Evolutionary conservation across 2,888 invertebrate genomes (phyloP), one percentile per base, ranked within the genome.

Genomic region (Alloplasta piceator): DNA sequence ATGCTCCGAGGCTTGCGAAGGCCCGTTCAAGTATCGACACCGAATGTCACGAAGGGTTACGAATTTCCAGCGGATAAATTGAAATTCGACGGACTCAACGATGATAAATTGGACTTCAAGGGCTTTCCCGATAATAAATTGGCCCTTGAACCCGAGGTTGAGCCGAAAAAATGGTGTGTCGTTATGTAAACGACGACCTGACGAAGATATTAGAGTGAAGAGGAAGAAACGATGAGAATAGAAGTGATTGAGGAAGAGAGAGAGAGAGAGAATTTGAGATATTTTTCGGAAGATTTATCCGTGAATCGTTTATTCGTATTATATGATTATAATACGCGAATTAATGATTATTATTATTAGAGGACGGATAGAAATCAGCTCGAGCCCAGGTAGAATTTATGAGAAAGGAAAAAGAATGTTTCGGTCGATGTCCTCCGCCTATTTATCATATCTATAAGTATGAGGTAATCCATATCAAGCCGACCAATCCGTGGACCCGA

Each of bases 11-110:
- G 86, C 6, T 82, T 88, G 0, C 86, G 88, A 61, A 89, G 86
- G 79, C 90, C 90, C 6, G 83, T 88, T 5, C 87, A 90, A 82
- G 86, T 88, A 4, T 90, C 91, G 0, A 89, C 90, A 1, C 88
- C 90, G 3, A 88, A 87, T 43, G 64, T 82, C 5, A 84, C 81
- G 3, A 26, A 26, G 55, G 77, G 76, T 41, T 85, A 85, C 56
- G 89, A 89, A 68, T 87, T 88, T 12, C 60, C 85, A n/a, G 16
- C 86, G 9, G 85, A 84, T 16, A 87, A 88, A 64, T 81, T 86
- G 58, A 81, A 86, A 58, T 75, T 85, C 36, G 85, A 85, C 56
- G 77, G 67, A 10, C 77, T 86, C 12, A 71, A 55, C 71, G 82
- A 86, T 41, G 85, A 86, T 10, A 80, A 82, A 64, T 81, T 86